Conservation (phyloP, 2,888 invertebrate genomes). For the Cryptocheilus praepositus region DNA sequence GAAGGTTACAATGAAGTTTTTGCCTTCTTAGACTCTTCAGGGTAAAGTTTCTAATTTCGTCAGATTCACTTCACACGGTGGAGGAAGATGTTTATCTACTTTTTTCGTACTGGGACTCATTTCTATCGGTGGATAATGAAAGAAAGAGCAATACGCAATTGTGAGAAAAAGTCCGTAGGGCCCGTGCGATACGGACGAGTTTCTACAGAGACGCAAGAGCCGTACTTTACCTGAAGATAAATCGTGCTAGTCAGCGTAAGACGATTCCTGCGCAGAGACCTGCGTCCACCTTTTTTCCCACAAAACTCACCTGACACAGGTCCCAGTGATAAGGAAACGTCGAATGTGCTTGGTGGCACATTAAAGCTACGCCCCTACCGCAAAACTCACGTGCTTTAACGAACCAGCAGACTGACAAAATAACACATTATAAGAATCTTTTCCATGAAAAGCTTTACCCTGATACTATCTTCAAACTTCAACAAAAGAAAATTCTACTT, state of each 20-base stretch:
- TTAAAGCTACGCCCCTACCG: constrained; percentile 14
- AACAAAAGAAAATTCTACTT: too few species aligned
- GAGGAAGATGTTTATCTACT: too few species aligned
- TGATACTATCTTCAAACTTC: too few species aligned
- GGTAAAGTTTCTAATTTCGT: too few species aligned
- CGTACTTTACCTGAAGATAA: constrained; percentile 61
- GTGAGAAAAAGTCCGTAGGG: constrained; percentile 16
- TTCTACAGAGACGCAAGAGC: constrained; percentile 33
- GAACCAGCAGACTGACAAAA: constrained; percentile 14
- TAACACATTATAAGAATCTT: not conserved
- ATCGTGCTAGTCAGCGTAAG: constrained; percentile 68
- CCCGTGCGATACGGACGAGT: constrained; percentile 10
- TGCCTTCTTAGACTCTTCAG: too few species aligned
- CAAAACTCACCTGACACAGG: constrained; percentile 71
- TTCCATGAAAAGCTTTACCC: too few species aligned
- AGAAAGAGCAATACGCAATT: too few species aligned
- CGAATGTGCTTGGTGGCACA: constrained; percentile 52
- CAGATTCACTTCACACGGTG: too few species aligned
- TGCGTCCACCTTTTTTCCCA: constrained; percentile 69
- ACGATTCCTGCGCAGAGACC: constrained; percentile 55
- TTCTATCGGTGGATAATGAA: too few species aligned
- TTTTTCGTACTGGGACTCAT: too few species aligned
- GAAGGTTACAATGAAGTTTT: too few species aligned
- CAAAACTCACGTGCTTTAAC: constrained; percentile 23
- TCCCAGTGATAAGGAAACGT: constrained; percentile 53